phyloP scores from a whole-genome alignment of 2,888 invertebrate species.

The Scaeva pyrastri region DNA sequence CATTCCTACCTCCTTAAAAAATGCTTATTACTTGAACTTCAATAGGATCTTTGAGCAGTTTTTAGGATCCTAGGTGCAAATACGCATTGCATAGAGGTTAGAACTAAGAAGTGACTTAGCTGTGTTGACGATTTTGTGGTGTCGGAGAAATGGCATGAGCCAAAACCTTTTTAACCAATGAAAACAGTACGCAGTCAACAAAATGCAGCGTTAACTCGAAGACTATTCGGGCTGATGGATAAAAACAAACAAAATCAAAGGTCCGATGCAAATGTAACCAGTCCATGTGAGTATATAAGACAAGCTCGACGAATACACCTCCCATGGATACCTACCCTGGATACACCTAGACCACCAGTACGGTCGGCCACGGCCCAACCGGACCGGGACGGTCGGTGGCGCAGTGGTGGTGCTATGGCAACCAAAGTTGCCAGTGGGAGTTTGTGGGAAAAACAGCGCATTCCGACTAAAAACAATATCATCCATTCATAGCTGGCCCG shows the following conservation, averaged over 20 bases:
- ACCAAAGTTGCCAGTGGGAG: background rate
- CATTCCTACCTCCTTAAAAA: too few species aligned
- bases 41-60: too few species aligned
- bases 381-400: too few species aligned
- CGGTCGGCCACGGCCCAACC: background rate
- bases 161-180: too few species aligned
- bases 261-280: slow-evolving; percentile 46
- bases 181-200: too few species aligned
- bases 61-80: too few species aligned
- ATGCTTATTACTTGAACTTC: too few species aligned
- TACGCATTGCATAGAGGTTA: too few species aligned
- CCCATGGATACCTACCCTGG: background rate
- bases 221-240: background rate
- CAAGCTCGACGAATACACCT: background rate
- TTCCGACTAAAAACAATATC: slow-evolving; percentile 66
- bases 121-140: too few species aligned
- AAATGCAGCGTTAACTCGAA: background rate
- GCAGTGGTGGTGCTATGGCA: background rate
- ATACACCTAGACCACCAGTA: background rate
- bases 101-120: too few species aligned
- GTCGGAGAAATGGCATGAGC: too few species aligned
- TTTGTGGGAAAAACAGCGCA: slow-evolving; percentile 32
- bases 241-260: slow-evolving; percentile 35
- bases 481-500: slow-evolving; percentile 71
- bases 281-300: slow-evolving; percentile 35